Conservation (phyloP, 2,797 vertebrate species). For the Myotis planiceps region DNA sequence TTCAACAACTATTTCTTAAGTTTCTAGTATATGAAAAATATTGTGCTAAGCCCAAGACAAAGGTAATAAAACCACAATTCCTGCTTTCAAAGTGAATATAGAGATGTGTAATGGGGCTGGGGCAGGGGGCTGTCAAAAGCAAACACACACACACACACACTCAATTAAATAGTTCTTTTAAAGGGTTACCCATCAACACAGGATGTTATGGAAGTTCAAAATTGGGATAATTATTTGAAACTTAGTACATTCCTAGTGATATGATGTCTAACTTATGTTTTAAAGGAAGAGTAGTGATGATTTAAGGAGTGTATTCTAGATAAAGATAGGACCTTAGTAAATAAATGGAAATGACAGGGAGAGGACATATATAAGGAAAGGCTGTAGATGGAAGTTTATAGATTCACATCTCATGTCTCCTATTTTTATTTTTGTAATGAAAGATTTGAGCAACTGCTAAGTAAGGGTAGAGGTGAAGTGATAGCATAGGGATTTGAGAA, state of each 20-base stretch:
- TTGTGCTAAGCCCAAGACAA: not conserved
- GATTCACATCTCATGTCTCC: not conserved
- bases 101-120: not conserved
- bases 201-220: not conserved
- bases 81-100: not conserved
- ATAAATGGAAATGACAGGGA: not conserved
- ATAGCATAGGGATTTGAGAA: not conserved
- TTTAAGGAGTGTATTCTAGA: not conserved
- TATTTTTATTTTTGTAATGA: not conserved
- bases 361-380: not conserved
- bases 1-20: not conserved
- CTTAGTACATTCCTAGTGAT: not conserved
- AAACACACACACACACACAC: not conserved
- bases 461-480: not conserved
- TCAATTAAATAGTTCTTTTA: not conserved
- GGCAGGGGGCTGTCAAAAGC: accelerated
- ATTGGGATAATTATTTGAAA: not conserved
- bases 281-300: not conserved
- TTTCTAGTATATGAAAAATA: not conserved
- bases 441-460: not conserved
- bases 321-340: not conserved
- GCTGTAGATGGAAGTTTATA: not conserved
- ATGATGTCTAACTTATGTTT: not conserved
- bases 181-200: not conserved
- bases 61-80: not conserved